Percentiles rank a stretch among this genome's conserved stretches.
phyloP scores from a whole-genome alignment of 2,797 vertebrate species.

The Dipus sagitta region DNA sequence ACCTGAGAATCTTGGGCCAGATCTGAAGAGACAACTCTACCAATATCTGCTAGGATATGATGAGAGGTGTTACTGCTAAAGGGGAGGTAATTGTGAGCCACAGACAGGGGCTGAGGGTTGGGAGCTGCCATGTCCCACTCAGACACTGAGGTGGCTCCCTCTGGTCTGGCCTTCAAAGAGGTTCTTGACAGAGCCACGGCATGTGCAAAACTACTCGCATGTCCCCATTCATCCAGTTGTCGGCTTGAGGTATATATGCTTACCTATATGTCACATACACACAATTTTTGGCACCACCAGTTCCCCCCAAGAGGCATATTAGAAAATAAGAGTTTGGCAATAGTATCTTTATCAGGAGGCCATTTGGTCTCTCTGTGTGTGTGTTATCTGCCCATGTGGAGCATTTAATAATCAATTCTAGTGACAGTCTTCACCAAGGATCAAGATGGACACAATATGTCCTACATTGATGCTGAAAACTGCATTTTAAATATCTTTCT shows the following conservation, averaged over 20 bases:
- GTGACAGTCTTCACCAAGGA: not conserved
- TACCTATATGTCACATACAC: rapidly evolving
- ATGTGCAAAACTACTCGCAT: too few relatives aligned
- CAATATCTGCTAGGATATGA: not conserved
- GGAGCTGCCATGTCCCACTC: rapidly evolving
- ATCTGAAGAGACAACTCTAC: not conserved
- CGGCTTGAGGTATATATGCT: rapidly evolving
- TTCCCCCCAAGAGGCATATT: not conserved
- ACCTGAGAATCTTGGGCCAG: not conserved
- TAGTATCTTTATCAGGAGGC: constrained; percentile 22
- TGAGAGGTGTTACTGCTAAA: not conserved
- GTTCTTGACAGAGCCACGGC: not conserved
- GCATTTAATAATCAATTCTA: not conserved
- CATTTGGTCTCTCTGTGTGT: not conserved
- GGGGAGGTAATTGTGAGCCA: not conserved
- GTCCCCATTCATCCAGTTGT: not conserved
- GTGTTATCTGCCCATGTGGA: not conserved
- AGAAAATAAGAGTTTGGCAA: not conserved
- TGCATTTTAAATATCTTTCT: not conserved
- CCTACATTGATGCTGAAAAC: not conserved
- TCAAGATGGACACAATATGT: not conserved
- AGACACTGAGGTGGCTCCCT: not conserved
- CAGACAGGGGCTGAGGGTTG: too few relatives aligned
- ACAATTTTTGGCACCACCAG: not conserved
- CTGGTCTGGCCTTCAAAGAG: not conserved